A percentile compares a stretch with the other conserved stretches of the same genome.
Conservation (phyloP, 2,113 vertebrate species). For the Rhinopomastus cyanomelas region DNA sequence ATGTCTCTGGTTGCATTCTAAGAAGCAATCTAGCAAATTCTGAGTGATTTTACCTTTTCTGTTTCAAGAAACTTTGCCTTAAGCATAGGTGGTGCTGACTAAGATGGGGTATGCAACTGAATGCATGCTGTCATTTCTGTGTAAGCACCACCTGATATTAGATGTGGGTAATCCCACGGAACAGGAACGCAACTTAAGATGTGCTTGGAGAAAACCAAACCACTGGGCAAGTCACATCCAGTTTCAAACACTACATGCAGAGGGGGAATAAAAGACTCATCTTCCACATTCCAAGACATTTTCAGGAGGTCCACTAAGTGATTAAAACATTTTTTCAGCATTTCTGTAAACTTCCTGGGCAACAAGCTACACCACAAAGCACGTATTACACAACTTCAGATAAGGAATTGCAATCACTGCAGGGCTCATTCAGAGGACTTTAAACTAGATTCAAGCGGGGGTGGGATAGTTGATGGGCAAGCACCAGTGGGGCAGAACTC, state of each 20-base stretch:
- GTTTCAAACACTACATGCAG: neutral
- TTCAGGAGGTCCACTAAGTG: neutral
- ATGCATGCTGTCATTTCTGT: neutral
- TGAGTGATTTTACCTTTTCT: neutral
- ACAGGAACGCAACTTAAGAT: neutral
- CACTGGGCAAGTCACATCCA: neutral
- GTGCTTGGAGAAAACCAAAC: rapidly evolving
- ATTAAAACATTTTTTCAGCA: neutral
- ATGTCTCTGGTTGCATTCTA: neutral
- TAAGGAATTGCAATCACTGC: too few relatives aligned
- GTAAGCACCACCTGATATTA: neutral
- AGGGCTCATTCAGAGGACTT: too few relatives aligned
- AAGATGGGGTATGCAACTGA: neutral
- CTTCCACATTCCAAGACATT: neutral
- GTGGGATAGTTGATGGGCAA: too few relatives aligned
- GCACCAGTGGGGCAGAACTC: too few relatives aligned
- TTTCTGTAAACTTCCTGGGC: neutral
- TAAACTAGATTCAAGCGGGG: too few relatives aligned
- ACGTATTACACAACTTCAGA: too few relatives aligned
- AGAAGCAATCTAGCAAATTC: neutral
- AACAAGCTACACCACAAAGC: neutral
- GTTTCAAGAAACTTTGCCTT: neutral
- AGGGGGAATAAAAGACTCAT: neutral
- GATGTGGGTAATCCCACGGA: neutral
- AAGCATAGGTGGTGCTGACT: neutral